Conservation (phyloP, 2,113 vertebrate species). For the Myotis yumanensis region DNA sequence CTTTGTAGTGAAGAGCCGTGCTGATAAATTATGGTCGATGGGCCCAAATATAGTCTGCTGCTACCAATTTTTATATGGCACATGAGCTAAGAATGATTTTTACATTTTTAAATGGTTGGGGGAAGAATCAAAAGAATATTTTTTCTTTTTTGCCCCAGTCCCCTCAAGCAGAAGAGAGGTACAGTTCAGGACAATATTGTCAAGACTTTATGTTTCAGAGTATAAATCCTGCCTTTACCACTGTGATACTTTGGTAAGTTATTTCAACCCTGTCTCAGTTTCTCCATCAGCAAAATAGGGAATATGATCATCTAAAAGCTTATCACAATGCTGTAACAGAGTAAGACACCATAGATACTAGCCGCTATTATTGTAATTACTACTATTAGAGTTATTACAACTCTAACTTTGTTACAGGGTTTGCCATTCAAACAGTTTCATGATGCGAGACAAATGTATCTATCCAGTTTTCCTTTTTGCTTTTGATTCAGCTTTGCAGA, state of each 20-base stretch:
- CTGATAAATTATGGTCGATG: not conserved
- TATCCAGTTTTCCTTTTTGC: not conserved
- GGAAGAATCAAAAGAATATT: not conserved
- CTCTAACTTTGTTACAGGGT: not conserved
- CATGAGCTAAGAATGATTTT: not conserved
- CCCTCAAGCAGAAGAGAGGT: not conserved
- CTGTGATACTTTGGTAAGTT: not conserved
- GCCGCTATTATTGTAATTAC: not conserved
- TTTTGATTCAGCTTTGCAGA: conserved; percentile 1
- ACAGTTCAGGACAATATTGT: not conserved
- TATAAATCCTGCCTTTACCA: not conserved
- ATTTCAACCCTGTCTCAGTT: not conserved
- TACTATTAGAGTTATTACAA: not conserved
- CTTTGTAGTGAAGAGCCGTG: not conserved
- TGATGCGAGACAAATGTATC: not conserved
- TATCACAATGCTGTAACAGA: not conserved
- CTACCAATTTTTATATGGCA: not conserved
- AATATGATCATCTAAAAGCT: not conserved
- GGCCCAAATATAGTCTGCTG: not conserved
- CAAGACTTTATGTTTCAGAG: not conserved
- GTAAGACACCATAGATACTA: not conserved
- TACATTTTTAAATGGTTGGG: not conserved
- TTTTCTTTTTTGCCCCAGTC: not conserved
- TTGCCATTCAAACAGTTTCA: not conserved
- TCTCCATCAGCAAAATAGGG: not conserved